phyloP scores from a whole-genome alignment of 2,797 vertebrate genomes.

The Pangasius macronema region DNA sequence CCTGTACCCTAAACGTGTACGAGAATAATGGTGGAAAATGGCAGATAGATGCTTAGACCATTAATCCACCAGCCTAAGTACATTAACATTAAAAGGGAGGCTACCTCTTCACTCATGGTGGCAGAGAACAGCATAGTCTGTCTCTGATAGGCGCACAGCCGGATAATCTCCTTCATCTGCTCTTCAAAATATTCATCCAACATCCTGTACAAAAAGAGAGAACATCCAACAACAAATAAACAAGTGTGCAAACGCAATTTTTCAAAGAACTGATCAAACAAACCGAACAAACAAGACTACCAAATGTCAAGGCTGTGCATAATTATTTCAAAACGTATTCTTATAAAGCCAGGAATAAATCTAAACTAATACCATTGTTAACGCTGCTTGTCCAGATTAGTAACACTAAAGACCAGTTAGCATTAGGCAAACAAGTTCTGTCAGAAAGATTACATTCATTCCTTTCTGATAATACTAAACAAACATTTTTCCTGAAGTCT shows the following conservation, averaged over 20 bases:
- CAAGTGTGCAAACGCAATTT: not conserved
- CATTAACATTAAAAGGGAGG: not conserved
- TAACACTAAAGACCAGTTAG: not conserved
- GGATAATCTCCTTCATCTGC: slow-evolving; percentile 98
- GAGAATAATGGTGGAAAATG: not conserved
- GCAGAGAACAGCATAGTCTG: slow-evolving; percentile 98
- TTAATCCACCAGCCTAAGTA: not conserved
- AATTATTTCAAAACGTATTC: not conserved
- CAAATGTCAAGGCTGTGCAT: not conserved
- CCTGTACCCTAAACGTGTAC: not conserved
- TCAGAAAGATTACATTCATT: not conserved
- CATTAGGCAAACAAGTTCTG: not conserved
- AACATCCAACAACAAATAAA: not conserved
- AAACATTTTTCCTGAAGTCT: not conserved
- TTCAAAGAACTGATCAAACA: not conserved
- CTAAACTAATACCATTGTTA: not conserved
- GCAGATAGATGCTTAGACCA: not conserved
- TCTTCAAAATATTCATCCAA: slow-evolving; percentile 98
- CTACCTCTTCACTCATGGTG: slow-evolving; percentile 95
- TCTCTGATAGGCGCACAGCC: slow-evolving; percentile 87
- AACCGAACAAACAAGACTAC: not conserved
- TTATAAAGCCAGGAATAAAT: not conserved
- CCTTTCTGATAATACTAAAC: not conserved
- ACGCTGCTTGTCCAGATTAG: not conserved
- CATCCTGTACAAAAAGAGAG: slow-evolving; percentile 77